These are phyloP conservation scores for Saxicola maurus DNA, from an alignment of 2,797 vertebrate genomes.

Conservation along the genomic window DNA sequence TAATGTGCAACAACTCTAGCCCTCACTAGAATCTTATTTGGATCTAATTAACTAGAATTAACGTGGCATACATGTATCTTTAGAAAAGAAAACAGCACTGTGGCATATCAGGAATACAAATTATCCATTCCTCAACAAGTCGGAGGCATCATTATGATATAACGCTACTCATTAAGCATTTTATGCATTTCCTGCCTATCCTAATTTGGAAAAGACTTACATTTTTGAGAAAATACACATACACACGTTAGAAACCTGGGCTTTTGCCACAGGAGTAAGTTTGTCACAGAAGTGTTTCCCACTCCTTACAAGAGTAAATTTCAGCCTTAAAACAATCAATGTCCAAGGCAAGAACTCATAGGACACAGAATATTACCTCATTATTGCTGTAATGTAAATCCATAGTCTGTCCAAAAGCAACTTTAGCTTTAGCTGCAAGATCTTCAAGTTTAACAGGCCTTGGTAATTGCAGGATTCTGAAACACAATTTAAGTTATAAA, in stretches of 20 bases:
- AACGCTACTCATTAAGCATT: not conserved
- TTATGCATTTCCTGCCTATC: not conserved
- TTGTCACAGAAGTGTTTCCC: not conserved
- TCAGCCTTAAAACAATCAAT: not conserved
- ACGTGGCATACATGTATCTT: not conserved
- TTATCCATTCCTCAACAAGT: not conserved
- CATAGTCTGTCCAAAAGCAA: slow-evolving; percentile 94
- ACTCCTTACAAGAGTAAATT: not conserved
- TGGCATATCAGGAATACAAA: not conserved
- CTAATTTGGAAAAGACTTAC: not conserved
- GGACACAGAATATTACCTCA: slow-evolving; percentile 78
- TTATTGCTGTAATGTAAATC: slow-evolving; percentile 99
- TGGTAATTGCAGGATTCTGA: slow-evolving; percentile 91
- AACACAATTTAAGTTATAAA: slow-evolving; percentile 36
- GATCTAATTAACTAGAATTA: not conserved
- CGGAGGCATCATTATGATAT: not conserved
- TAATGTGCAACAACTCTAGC: not conserved
- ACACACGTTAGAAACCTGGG: not conserved
- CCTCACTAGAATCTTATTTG: not conserved
- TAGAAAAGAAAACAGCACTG: not conserved
- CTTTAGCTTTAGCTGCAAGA: slow-evolving; percentile 87
- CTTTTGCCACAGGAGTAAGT: not conserved
- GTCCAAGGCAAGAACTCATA: not conserved
- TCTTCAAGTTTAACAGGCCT: slow-evolving; percentile 92
- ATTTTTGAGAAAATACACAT: not conserved